Evolutionary conservation across 2,113 vertebrate species (phyloP).

Genomic region (Terrapene triunguis): DNA sequence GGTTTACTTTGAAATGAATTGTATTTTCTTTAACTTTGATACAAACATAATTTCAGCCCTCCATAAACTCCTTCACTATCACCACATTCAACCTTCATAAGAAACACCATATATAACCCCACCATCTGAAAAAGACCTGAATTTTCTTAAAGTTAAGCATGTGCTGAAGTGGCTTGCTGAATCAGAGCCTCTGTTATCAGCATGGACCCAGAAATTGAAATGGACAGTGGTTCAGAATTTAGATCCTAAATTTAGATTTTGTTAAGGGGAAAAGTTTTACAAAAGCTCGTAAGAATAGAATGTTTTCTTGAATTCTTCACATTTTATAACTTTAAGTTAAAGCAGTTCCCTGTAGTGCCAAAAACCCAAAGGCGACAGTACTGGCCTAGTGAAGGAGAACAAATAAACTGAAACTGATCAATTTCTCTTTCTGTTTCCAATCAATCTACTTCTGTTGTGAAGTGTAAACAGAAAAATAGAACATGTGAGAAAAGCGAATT

Average conservation of each 20-base stretch:
- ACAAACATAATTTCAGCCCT: not conserved
- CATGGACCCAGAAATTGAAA: not conserved
- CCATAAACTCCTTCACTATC: not conserved
- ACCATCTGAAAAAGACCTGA: not conserved
- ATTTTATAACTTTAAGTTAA: not conserved
- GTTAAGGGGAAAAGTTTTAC: not conserved
- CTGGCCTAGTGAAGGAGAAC: not conserved
- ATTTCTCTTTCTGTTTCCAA: not conserved
- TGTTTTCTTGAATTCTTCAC: not conserved
- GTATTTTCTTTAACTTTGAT: not conserved
- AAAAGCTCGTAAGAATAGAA: not conserved
- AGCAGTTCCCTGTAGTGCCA: not conserved
- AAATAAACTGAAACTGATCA: not conserved
- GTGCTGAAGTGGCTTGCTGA: not conserved
- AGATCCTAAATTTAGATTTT: not conserved
- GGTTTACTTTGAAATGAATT: not conserved
- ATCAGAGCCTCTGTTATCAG: not conserved
- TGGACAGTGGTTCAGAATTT: not conserved
- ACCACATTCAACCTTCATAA: not conserved
- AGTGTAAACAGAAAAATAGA: not conserved
- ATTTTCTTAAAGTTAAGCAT: not conserved
- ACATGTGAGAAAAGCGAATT: not conserved
- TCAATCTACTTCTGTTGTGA: not conserved
- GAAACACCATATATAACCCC: not conserved
- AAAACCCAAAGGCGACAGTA: not conserved